Percentiles rank a stretch among this genome's conserved stretches.
Evolutionary conservation across 92 coral and sea anemone species (phyloP).

Genomic region (Zoanthus solanderi): DNA sequence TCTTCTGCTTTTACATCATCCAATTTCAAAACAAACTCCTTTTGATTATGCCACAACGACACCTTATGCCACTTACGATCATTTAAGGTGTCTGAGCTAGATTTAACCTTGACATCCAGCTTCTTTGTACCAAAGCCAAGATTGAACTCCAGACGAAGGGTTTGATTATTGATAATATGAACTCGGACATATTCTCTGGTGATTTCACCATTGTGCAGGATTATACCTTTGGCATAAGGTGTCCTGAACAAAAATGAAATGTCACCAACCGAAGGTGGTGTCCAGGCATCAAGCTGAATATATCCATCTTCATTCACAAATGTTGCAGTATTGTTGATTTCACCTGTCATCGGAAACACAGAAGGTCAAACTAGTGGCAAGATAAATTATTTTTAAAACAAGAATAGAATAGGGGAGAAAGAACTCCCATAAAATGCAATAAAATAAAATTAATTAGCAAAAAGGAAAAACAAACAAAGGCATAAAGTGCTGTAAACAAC

Average conservation of each 20-base stretch:
- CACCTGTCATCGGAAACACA: slow-evolving; percentile 49
- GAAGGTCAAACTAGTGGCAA: background rate
- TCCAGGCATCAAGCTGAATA: slow-evolving; percentile 56
- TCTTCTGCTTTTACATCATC: slow-evolving; percentile 45
- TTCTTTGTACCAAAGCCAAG: slow-evolving; percentile 69
- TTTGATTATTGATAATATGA: slow-evolving; percentile 64
- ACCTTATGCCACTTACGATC: slow-evolving; percentile 80
- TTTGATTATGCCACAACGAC: slow-evolving; percentile 71
- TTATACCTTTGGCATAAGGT: slow-evolving; percentile 76
- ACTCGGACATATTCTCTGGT: slow-evolving; percentile 71
- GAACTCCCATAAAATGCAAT: too few relatives aligned
- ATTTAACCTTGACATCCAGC: slow-evolving; percentile 37
- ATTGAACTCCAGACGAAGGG: slow-evolving; percentile 63
- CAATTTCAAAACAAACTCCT: slow-evolving; percentile 73
- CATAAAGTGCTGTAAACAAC: too few relatives aligned
- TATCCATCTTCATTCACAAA: slow-evolving; percentile 84
- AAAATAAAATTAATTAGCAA: too few relatives aligned
- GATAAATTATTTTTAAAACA: too few relatives aligned
- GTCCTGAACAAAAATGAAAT: slow-evolving; percentile 77
- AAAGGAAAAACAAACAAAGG: too few relatives aligned
- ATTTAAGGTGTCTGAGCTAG: slow-evolving; percentile 49
- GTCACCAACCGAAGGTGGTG: slow-evolving; percentile 72
- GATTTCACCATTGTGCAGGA: slow-evolving; percentile 74
- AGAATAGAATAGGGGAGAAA: too few relatives aligned
- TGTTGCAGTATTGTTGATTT: slow-evolving; percentile 84